These are phyloP conservation scores for Glossophaga mutica DNA, from an alignment of 2,797 vertebrate species.

Conservation along the genomic window DNA sequence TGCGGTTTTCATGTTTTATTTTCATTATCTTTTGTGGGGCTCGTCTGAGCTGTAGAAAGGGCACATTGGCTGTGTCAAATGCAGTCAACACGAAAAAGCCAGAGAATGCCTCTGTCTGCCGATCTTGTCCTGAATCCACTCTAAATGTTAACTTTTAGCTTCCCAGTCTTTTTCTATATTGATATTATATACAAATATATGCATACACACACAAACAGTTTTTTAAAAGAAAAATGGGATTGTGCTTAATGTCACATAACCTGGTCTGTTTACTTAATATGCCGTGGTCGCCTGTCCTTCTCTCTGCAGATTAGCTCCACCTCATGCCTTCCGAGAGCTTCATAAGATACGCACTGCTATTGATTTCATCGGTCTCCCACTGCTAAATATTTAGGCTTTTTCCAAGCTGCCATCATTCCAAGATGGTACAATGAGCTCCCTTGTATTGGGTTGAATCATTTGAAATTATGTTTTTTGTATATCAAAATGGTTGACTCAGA, in stretches of 20 bases:
- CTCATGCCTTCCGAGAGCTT: neutral
- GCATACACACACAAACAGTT: neutral
- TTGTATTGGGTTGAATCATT: neutral
- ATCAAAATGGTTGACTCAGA: neutral
- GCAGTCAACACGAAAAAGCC: neutral
- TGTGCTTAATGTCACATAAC: neutral
- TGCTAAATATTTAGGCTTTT: neutral
- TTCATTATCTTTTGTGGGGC: neutral
- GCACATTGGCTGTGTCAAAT: neutral
- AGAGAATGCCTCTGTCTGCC: neutral
- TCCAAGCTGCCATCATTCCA: neutral
- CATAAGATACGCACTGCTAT: neutral
- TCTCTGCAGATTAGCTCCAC: neutral
- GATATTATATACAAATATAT: neutral
- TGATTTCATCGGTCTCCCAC: neutral
- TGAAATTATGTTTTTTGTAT: constrained; percentile 31
- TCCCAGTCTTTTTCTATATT: neutral
- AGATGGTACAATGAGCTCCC: neutral
- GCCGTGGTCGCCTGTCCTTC: neutral
- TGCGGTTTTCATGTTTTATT: neutral
- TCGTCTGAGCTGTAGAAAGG: neutral
- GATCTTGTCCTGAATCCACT: neutral
- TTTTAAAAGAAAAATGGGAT: neutral
- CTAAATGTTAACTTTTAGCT: neutral
- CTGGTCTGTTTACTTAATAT: neutral